Conservation (phyloP, 1,140 invertebrate genomes). For the Drusus annulatus region DNA sequence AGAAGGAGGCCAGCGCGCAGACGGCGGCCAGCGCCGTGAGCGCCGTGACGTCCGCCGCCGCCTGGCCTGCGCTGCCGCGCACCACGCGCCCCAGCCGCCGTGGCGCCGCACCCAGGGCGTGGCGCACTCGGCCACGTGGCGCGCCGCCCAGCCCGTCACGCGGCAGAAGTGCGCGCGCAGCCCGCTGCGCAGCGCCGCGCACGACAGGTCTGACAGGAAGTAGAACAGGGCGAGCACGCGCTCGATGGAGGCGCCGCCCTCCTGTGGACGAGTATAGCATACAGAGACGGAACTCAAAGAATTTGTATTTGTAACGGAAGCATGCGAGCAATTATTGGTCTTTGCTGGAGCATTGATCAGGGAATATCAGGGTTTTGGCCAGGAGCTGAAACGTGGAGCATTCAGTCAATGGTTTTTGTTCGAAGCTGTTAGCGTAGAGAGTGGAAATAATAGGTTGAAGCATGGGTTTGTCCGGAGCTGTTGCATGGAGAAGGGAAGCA, state of each 20-base stretch:
- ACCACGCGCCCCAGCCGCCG: conserved; percentile 55
- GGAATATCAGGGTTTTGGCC: no score
- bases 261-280: conserved; percentile 14
- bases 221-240: conserved; percentile 54
- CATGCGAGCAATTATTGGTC: no score
- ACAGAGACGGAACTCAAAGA: no score
- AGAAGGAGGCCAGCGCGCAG: conserved; percentile 50
- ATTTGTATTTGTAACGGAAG: no score
- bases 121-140: conserved; percentile 52
- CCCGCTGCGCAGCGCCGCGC: conserved; percentile 47
- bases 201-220: conserved; percentile 53
- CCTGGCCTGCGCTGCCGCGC: conserved; percentile 3
- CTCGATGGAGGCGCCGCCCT: conserved; percentile 53
- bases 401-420: background rate
- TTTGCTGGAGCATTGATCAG: no score
- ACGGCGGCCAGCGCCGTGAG: conserved; percentile 50
- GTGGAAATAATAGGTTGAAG: no score
- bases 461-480: no score
- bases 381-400: no score
- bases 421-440: no score
- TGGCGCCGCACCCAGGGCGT: conserved; percentile 52
- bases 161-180: conserved; percentile 55
- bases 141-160: conserved; percentile 53
- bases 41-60: conserved; percentile 28
- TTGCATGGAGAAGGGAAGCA: no score